phyloP scores from a whole-genome alignment of 2,797 vertebrate species.

The Halcyon badia region DNA sequence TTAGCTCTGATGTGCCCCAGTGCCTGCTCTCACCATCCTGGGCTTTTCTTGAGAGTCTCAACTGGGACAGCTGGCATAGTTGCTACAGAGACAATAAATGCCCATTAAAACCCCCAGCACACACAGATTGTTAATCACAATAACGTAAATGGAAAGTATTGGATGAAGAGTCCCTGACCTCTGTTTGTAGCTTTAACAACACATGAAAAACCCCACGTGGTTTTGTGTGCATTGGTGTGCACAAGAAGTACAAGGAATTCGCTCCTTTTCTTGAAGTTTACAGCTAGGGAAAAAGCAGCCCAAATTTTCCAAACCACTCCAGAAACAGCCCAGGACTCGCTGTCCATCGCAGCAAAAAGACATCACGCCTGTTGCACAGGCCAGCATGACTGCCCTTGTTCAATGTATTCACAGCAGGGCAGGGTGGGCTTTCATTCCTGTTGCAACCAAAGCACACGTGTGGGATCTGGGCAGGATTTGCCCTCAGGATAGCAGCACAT shows the following conservation, averaged over 20 bases:
- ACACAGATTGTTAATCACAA: accelerated
- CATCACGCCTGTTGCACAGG: accelerated
- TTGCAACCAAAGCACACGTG: neutral
- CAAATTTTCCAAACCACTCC: neutral
- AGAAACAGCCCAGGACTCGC: neutral
- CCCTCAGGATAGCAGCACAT: neutral
- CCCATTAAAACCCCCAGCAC: neutral
- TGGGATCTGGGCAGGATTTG: neutral
- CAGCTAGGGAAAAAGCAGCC: neutral
- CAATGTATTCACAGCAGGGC: neutral
- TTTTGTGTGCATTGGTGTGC: accelerated
- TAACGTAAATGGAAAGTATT: neutral
- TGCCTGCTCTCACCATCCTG: neutral
- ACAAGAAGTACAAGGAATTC: neutral
- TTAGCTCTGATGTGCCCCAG: neutral
- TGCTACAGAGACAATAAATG: neutral
- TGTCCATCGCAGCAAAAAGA: neutral
- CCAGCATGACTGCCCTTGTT: accelerated
- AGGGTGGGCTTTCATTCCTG: neutral
- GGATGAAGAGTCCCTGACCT: accelerated
- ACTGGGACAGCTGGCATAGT: neutral
- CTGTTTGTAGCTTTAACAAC: neutral
- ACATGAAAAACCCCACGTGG: accelerated
- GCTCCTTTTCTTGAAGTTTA: neutral
- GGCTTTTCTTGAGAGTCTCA: neutral